These are phyloP conservation scores for Gymnogyps californianus DNA, from an alignment of 2,113 vertebrate species.

Conservation along the genomic window DNA sequence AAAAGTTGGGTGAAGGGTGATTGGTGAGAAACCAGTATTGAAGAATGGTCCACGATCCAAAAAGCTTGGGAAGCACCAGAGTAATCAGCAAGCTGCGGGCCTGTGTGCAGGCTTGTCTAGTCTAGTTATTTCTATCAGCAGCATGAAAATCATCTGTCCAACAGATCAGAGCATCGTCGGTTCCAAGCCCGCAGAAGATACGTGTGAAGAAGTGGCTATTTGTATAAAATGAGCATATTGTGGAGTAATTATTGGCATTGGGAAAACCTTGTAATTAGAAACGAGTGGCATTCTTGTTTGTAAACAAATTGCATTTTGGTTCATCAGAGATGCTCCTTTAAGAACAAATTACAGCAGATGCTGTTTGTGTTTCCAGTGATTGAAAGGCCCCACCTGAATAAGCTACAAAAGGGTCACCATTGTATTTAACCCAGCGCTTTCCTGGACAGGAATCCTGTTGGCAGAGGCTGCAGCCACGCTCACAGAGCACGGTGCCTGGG, in stretches of 20 bases:
- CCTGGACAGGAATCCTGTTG: not conserved
- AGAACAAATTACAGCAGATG: conserved; percentile 50
- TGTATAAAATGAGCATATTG: conserved; percentile 50
- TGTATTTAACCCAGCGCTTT: not conserved
- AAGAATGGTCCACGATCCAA: not conserved
- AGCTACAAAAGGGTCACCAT: conserved; percentile 3
- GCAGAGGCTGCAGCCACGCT: not conserved
- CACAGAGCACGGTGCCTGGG: not conserved
- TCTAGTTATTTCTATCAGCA: conserved; percentile 36
- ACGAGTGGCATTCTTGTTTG: conserved; percentile 43
- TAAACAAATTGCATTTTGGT: conserved; percentile 46
- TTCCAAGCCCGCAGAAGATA: conserved; percentile 28
- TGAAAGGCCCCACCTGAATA: conserved; percentile 50
- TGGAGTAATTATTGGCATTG: conserved; percentile 45
- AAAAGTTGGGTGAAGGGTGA: not conserved
- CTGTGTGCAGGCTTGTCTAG: not conserved
- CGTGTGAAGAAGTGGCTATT: conserved; percentile 32
- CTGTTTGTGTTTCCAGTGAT: not conserved
- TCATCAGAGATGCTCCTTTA: conserved; percentile 49
- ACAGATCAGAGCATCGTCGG: not conserved
- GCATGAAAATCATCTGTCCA: conserved; percentile 39
- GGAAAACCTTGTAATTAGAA: conserved; percentile 30
- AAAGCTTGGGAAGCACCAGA: not conserved
- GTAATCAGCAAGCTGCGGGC: not conserved
- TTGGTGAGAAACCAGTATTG: not conserved